Percentiles rank a stretch among this genome's conserved stretches.
phyloP scores from a whole-genome alignment of 2,113 vertebrate genomes.

The Lamprologus tigripictilis region DNA sequence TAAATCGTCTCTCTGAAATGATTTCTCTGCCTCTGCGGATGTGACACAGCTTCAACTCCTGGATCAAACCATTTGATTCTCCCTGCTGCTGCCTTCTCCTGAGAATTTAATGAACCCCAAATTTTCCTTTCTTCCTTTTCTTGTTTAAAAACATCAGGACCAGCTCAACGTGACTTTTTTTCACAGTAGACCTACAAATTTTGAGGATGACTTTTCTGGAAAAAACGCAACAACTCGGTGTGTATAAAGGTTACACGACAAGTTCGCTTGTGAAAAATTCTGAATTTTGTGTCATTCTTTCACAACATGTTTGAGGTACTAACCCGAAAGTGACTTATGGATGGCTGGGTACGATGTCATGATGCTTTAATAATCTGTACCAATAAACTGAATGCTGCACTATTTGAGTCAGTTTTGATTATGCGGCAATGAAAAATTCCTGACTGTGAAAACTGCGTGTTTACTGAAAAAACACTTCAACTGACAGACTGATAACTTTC shows the following conservation, averaged over 20 bases:
- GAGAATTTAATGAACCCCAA: background rate
- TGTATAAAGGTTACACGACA: background rate
- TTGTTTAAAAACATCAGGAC: background rate
- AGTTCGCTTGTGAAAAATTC: background rate
- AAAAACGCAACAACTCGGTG: background rate
- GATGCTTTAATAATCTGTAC: background rate
- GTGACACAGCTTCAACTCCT: background rate
- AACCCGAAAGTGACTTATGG: background rate
- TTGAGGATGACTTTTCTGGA: background rate
- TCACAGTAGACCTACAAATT: background rate
- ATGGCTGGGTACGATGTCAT: fast-evolving
- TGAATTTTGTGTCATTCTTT: background rate
- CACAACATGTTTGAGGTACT: background rate
- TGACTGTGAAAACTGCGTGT: background rate
- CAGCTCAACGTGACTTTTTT: background rate
- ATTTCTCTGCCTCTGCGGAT: background rate
- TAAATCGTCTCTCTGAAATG: background rate
- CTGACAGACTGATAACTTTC: slow-evolving; percentile 12
- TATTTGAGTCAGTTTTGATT: background rate
- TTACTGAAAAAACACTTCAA: slow-evolving; percentile 12
- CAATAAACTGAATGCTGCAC: background rate
- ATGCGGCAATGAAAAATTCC: background rate
- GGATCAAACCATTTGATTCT: background rate
- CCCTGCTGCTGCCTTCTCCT: background rate
- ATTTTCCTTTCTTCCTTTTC: background rate